Evolutionary conservation across 2,888 invertebrate genomes (phyloP).

Genomic region (Coenonympha arcania): DNA sequence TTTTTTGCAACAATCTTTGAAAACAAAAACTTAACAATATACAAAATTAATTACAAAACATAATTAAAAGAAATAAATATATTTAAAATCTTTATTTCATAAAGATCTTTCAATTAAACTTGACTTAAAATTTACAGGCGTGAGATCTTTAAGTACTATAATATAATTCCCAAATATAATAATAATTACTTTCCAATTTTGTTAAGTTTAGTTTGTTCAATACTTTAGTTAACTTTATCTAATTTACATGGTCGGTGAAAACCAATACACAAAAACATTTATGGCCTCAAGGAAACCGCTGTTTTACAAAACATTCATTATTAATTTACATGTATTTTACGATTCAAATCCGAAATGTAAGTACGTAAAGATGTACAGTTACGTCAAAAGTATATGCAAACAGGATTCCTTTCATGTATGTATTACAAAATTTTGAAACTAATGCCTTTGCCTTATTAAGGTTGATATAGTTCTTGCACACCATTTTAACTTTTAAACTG

Average conservation of each 20-base stretch:
- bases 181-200: conserved; percentile 4
- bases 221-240: neutral
- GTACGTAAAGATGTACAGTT: too few species aligned
- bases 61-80: neutral
- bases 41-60: too few species aligned
- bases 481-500: too few species aligned
- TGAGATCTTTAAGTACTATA: neutral
- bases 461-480: too few species aligned
- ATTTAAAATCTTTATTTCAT: conserved; percentile 2
- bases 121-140: conserved; percentile 1
- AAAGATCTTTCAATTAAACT: neutral
- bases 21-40: too few species aligned
- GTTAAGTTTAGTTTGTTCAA: conserved; percentile 6
- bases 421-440: too few species aligned
- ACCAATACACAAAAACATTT: conserved; percentile 18
- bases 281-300: conserved; percentile 22
- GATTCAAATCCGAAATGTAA: neutral
- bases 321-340: conserved; percentile 14
- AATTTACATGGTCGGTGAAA: conserved; percentile 11
- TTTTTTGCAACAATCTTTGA: too few species aligned
- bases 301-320: conserved; percentile 10
- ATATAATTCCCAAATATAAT: neutral
- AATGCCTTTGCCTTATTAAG: too few species aligned
- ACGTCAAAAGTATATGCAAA: too few species aligned
- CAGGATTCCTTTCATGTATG: too few species aligned